These are phyloP conservation scores for Pseudomyrmex sp. DNA, from an alignment of 1,140 invertebrate genomes.

Conservation along the genomic window DNA sequence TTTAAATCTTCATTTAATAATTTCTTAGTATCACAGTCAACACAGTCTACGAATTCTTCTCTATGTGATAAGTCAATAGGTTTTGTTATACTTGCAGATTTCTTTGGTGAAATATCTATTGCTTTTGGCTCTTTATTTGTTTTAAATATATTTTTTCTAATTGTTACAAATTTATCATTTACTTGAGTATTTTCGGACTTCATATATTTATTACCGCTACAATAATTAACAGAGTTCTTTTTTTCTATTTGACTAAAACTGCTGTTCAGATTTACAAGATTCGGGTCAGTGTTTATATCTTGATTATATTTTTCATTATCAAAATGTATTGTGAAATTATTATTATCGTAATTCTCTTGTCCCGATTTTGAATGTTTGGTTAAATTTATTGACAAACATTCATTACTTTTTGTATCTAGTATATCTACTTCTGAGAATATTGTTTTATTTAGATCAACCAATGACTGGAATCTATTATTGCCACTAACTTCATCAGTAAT, in stretches of 20 bases:
- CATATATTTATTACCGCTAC: not conserved
- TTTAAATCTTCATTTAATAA: conserved; percentile 37
- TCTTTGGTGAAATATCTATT: not conserved
- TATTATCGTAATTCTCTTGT: conserved; percentile 52
- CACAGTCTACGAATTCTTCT: conserved; percentile 12
- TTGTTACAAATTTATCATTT: not conserved
- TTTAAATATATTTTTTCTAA: conserved; percentile 15
- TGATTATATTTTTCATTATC: conserved; percentile 71
- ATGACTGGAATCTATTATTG: conserved; percentile 17
- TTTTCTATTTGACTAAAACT: conserved; percentile 20
- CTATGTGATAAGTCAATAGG: not conserved
- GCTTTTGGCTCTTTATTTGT: not conserved
- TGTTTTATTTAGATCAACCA: conserved; percentile 22
- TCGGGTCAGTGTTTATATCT: conserved; percentile 46
- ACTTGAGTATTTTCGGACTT: conserved; percentile 2
- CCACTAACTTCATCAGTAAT: conserved; percentile 23
- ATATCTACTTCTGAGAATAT: conserved; percentile 4
- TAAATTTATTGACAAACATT: not conserved
- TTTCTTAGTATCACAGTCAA: conserved; percentile 7
- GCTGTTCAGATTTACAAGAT: conserved; percentile 6
- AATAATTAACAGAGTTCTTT: not conserved
- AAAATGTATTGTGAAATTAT: conserved; percentile 69
- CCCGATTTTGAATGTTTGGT: conserved; percentile 23
- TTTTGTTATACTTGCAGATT: not conserved
- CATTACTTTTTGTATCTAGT: not conserved